Evolutionary conservation across 2,888 invertebrate genomes (phyloP).

Genomic region (Hyposoter dolosus): DNA sequence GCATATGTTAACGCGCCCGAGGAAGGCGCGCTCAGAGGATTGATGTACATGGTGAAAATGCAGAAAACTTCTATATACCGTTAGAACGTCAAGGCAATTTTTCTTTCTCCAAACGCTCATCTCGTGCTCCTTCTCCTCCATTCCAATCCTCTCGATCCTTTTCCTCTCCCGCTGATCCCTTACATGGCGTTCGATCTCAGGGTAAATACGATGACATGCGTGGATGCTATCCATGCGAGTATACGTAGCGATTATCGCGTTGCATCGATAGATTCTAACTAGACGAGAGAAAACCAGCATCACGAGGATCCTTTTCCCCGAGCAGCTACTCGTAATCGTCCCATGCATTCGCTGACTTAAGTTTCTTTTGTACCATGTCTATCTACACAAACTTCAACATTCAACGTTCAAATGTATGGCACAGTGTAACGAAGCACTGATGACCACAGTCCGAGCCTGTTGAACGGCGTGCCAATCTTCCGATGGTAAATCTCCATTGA

Average conservation of each 20-base stretch:
- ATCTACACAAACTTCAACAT: neutral
- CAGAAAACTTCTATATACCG: slow-evolving; percentile 69
- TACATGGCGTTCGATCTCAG: slow-evolving; percentile 49
- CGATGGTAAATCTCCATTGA: slow-evolving; percentile 54
- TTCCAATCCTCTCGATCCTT: slow-evolving; percentile 51
- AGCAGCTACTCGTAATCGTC: slow-evolving; percentile 39
- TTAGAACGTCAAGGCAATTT: slow-evolving; percentile 54
- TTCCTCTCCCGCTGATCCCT: slow-evolving; percentile 47
- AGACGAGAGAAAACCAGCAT: slow-evolving; percentile 44
- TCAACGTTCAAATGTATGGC: no score
- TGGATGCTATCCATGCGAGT: slow-evolving; percentile 5
- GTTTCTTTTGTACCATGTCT: slow-evolving; percentile 23
- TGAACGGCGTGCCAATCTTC: slow-evolving; percentile 54
- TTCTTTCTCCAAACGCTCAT: slow-evolving; percentile 24
- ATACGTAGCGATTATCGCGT: slow-evolving; percentile 58
- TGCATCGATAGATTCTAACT: slow-evolving; percentile 61
- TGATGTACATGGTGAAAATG: slow-evolving; percentile 69
- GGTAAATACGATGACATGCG: slow-evolving; percentile 46
- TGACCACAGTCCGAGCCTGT: slow-evolving; percentile 34
- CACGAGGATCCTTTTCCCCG: slow-evolving; percentile 41
- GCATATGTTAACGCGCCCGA: slow-evolving; percentile 64
- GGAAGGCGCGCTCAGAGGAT: slow-evolving; percentile 43
- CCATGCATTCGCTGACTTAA: slow-evolving; percentile 30
- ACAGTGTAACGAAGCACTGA: slow-evolving; percentile 59
- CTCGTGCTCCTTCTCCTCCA: slow-evolving; percentile 3